Percentiles rank a stretch among this genome's conserved stretches.
These are phyloP conservation scores for Varanus komodoensis DNA, from an alignment of 2,113 vertebrate genomes.

Conservation along the genomic window DNA sequence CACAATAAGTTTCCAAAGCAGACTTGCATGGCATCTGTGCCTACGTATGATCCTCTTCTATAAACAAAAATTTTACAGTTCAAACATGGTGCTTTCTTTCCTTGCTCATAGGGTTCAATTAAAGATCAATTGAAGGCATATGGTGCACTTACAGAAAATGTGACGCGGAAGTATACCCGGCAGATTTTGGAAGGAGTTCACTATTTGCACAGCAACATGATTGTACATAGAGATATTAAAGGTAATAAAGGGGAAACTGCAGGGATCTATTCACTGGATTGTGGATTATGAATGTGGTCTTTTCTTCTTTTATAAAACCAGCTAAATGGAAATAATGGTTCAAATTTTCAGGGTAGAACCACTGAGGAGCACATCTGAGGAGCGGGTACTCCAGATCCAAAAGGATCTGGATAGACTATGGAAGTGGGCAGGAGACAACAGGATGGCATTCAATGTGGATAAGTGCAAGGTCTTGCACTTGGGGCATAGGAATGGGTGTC, in stretches of 20 bases:
- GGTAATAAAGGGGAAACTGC: slow-evolving; percentile 76
- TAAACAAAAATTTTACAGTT: background rate
- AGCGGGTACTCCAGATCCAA: too few relatives aligned
- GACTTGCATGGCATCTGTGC: too few relatives aligned
- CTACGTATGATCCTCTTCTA: background rate
- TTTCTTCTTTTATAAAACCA: background rate
- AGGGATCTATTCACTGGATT: background rate
- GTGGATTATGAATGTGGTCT: background rate
- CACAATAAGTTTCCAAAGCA: too few relatives aligned
- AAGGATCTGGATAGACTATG: too few relatives aligned
- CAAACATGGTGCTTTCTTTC: background rate
- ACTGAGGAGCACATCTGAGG: background rate
- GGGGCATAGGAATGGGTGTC: too few relatives aligned
- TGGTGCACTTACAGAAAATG: slow-evolving; percentile 96
- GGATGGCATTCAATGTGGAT: too few relatives aligned
- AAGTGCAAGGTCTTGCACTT: too few relatives aligned
- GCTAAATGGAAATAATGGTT: background rate
- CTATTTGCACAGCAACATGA: slow-evolving; percentile 99
- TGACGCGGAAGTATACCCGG: slow-evolving; percentile 95
- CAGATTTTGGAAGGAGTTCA: slow-evolving; percentile 98
- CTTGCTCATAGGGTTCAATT: slow-evolving; percentile 89
- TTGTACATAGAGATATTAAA: slow-evolving; percentile 99
- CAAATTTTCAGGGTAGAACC: background rate
- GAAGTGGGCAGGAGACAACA: too few relatives aligned
- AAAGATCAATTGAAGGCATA: slow-evolving; percentile 98